Base-by-base conservation (phyloP, 2,888 invertebrate genomes). In the Emesis russula region DNA sequence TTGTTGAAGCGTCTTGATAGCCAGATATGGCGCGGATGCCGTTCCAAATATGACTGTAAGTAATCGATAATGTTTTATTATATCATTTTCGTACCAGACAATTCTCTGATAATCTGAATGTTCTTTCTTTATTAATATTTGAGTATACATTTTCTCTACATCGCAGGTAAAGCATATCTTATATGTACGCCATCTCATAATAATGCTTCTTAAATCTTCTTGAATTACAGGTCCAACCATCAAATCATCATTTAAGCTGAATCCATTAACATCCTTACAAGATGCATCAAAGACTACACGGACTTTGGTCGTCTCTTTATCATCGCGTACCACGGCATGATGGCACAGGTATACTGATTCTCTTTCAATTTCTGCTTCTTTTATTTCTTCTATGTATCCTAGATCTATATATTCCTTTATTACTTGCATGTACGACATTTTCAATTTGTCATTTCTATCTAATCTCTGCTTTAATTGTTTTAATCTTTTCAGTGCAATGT, bases 401-500 rank as follows among this genome's bases (percentile, higher is more conserved):
- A 13, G 15, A 13, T 48, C 3, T 48, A 48, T 15, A 15, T 48
- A 48, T 48, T 48, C 44, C 9, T 44, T 44, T 3, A 44, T 11
- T 11, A 44, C 11, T 11, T 44, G 3, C 15, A 18, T 53, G 53
- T n/a, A 58, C 11, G 74, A 74, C 13, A n/a, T 25, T 53, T 79
- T 53, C 13, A 70, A 36, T 31, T 58, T 75, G 18, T 18, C 7
- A 66, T 84, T 75, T 70, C 0, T 74, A 33, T 83, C 79, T 85
- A 15, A 74, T 73, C 79, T 87, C 79, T 58, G 84, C 81, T 94
- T 90, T 83, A 92, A 73, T 80, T 85, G 88, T 18, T 79, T 31
- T 33, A 95, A 81, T 91, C 93, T 92, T 38, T 76, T 76, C 31
- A 81, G 63, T 15, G 94, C 93, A 74, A 90, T 91, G 7, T 86